Percentiles rank a stretch among this genome's conserved stretches.
These are phyloP conservation scores for Apistogramma diplotaenia DNA, from an alignment of 2,113 vertebrate genomes.

Conservation along the genomic window DNA sequence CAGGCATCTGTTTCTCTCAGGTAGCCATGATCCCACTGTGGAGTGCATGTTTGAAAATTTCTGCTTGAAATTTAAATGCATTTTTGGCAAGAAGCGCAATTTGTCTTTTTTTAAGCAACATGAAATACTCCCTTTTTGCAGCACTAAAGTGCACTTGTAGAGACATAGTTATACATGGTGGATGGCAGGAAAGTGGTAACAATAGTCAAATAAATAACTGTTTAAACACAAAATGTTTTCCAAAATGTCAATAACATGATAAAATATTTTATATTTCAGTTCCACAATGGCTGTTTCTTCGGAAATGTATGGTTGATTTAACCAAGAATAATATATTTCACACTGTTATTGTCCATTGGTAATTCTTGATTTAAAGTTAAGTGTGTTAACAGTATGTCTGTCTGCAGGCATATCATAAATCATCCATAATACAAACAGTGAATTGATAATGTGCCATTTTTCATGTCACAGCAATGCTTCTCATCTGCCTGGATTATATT, in stretches of 20 bases:
- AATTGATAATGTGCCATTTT: constrained; percentile 41
- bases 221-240: background rate
- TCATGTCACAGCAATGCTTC: constrained; percentile 13
- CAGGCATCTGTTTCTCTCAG: background rate
- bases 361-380: background rate
- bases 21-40: background rate
- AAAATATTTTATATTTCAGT: background rate
- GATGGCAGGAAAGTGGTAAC: background rate
- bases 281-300: background rate
- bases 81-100: background rate
- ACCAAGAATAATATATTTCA: background rate
- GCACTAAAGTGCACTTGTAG: background rate
- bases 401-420: background rate
- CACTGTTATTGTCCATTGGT: background rate
- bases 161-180: background rate
- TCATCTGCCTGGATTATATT: constrained; percentile 36
- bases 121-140: background rate
- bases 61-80: background rate
- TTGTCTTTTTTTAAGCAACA: background rate
- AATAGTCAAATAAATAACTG: background rate
- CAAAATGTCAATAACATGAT: background rate
- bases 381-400: background rate
- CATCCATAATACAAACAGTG: constrained; percentile 12
- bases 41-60: background rate
- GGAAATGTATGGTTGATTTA: background rate